Conservation (phyloP, 2,113 vertebrate species). For the Ictidomys tridecemlineatus region DNA sequence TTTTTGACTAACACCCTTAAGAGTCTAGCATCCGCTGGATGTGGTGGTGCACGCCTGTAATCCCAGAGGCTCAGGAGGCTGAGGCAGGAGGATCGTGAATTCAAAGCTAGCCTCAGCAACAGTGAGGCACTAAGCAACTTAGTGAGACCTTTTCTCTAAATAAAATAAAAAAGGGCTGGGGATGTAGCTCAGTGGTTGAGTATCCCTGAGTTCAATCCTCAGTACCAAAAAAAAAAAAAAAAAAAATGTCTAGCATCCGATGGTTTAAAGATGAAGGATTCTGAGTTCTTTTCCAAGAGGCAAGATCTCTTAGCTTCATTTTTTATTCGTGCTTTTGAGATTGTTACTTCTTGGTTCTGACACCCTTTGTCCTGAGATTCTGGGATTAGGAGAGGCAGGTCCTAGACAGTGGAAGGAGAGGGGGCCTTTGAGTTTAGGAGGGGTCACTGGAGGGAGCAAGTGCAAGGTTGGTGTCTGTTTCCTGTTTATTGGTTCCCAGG, state of each 20-base stretch:
- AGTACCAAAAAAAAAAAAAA: too few species aligned
- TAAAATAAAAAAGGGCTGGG: too few species aligned
- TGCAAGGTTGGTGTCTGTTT: constrained; percentile 75
- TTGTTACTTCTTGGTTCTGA: constrained; percentile 8
- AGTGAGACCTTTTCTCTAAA: too few species aligned
- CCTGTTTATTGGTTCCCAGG: constrained; percentile 83
- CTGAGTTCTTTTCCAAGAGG: constrained; percentile 3
- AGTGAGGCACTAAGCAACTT: too few species aligned
- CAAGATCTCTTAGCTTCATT: background rate
- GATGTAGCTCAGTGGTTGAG: too few species aligned
- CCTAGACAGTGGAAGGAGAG: background rate
- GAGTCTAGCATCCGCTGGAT: background rate
- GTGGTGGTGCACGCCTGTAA: too few species aligned
- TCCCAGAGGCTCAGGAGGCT: too few species aligned
- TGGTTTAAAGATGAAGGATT: constrained; percentile 18
- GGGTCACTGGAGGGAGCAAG: constrained; percentile 45
- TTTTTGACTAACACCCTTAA: background rate
- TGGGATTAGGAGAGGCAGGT: background rate
- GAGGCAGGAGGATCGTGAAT: too few species aligned
- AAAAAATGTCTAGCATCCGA: background rate
- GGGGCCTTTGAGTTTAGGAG: background rate
- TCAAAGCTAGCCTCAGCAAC: too few species aligned
- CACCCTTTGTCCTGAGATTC: constrained; percentile 16
- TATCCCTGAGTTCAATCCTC: too few species aligned
- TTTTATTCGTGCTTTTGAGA: constrained; percentile 1